Evolutionary conservation across 2,888 invertebrate genomes (phyloP), one percentile per base, ranked within the genome.

Genomic region (Meteorus cinctellus): DNA sequence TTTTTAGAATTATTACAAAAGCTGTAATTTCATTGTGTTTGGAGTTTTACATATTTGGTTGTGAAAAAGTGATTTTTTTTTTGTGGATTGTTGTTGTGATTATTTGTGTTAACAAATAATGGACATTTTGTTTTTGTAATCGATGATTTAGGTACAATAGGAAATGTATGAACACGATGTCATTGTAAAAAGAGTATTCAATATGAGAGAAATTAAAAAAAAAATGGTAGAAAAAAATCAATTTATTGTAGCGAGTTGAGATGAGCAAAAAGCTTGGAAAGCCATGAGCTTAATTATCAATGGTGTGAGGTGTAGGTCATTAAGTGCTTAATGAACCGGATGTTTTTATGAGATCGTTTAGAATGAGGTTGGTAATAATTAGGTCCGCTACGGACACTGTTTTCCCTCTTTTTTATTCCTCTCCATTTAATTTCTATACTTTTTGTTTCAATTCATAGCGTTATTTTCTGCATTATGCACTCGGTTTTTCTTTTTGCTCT

Each of bases 281-380:
- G 29, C 29, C 34, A 31, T 16, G 67, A 67, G 67, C 67, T 60
- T 67, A 59, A 74, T 66, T 74, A 74, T 67, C 2, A 67, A 41
- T 67, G 45, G 60, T 41, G 67, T 45, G 6, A n/a, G 34, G 65
- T 60, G 72, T 65, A 19, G 29, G 65, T 74, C 60, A 74, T 66
- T 67, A 68, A 41, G n/a, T 55, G 67, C 36, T 60, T 67, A 74
- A 74, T 67, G 67, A 74, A 74, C 73, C 36, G 67, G 73, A 74
- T 60, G 55, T 74, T 74, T 73, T 74, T 74, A 74, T 36, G 73
- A 67, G 66, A 55, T 55, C 66, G 36, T 68, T 67, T 60, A 67
- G 59, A 60, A 24, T 24, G 31, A 16, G 60, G 41, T 65, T n/a
- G 63, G 27, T 67, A 59, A 67, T 60, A 74, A 74, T 74, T 74